A percentile compares a stretch with the other conserved stretches of the same genome.
Conservation (phyloP, 1,140 invertebrate species). For the Eriocheir sinensis region DNA sequence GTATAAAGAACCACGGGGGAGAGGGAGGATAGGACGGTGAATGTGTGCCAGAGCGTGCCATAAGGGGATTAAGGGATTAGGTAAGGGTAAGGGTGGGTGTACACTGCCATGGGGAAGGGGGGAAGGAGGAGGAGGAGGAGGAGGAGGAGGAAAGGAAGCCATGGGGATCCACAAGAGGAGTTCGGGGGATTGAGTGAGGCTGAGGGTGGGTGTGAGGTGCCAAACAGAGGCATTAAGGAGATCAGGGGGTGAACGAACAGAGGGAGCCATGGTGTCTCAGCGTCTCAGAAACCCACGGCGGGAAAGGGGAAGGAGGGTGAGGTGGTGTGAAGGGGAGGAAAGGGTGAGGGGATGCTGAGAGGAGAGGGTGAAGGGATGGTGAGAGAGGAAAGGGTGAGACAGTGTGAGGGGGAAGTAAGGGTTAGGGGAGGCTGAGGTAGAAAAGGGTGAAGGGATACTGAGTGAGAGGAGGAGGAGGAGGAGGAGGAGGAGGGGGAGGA, state of each 20-base stretch:
- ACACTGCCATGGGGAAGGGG: background rate
- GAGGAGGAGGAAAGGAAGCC: background rate
- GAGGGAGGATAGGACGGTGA: background rate
- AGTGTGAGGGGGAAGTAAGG: background rate
- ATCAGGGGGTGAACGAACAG: background rate
- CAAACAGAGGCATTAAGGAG: background rate
- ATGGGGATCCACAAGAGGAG: background rate
- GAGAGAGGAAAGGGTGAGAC: background rate
- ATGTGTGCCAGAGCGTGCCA: background rate
- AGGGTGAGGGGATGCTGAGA: slow-evolving; percentile 7
- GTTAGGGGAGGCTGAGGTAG: background rate
- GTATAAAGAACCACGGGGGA: background rate
- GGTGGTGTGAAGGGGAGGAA: slow-evolving; percentile 5
- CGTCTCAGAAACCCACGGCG: too few relatives aligned
- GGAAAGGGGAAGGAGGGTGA: background rate
- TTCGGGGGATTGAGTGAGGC: background rate
- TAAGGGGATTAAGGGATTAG: background rate
- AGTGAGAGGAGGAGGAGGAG: slow-evolving; percentile 2
- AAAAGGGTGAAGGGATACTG: background rate
- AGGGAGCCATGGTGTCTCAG: too few relatives aligned
- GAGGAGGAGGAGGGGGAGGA: background rate
- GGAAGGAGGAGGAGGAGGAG: background rate
- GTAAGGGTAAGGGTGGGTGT: background rate
- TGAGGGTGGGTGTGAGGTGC: background rate
- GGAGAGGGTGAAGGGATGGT: background rate